Percentiles rank a stretch among this genome's conserved stretches.
phyloP scores from a whole-genome alignment of 2,113 vertebrate species.

The Sardina pilchardus region DNA sequence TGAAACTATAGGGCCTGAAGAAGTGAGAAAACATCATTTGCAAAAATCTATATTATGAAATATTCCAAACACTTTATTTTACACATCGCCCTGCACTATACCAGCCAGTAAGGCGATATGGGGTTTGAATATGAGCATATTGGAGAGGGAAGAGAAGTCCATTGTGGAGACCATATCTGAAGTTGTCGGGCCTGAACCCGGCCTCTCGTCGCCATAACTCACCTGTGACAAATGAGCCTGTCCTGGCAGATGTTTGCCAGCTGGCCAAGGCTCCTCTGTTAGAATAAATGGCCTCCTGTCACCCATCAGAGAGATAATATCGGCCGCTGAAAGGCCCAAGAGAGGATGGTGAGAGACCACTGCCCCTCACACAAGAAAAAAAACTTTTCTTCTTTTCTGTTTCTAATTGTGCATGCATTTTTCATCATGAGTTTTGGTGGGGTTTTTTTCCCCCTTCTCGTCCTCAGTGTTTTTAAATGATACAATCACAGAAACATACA shows the following conservation, averaged over 20 bases:
- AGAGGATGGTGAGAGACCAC: neutral
- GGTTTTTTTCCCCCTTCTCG: neutral
- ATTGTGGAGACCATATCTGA: neutral
- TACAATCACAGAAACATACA: no score
- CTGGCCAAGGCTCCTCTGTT: neutral
- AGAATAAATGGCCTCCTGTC: conserved; percentile 18
- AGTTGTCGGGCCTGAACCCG: neutral
- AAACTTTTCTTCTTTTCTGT: no score
- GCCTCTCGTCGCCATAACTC: neutral
- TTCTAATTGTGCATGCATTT: neutral
- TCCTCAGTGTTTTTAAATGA: no score
- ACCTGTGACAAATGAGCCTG: conserved; percentile 16
- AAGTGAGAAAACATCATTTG: no score
- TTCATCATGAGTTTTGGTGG: neutral
- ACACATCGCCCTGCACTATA: no score
- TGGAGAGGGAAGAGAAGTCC: neutral
- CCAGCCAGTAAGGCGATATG: neutral
- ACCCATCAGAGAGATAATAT: conserved; percentile 6
- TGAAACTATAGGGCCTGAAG: no score
- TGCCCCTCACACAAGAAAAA: neutral
- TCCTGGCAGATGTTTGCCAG: conserved; percentile 22
- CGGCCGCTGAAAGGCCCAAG: neutral
- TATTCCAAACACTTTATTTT: no score
- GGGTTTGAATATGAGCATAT: neutral
- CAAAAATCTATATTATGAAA: no score